A percentile compares a stretch with the other conserved stretches of the same genome.
These are phyloP conservation scores for Polymixis flavicincta DNA, from an alignment of 2,888 invertebrate genomes.

Conservation along the genomic window DNA sequence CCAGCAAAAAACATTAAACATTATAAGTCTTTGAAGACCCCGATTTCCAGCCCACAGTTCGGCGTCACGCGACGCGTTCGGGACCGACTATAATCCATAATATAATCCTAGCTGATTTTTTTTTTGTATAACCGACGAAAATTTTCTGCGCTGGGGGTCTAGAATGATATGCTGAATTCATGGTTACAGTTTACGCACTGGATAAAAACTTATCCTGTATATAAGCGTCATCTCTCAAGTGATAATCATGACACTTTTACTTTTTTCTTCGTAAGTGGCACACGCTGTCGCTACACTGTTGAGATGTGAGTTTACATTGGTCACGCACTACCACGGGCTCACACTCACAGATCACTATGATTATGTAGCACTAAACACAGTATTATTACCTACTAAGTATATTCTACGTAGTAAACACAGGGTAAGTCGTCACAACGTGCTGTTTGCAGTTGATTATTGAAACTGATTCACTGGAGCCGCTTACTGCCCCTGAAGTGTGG, in stretches of 20 bases:
- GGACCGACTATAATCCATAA: background rate
- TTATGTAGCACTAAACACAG: constrained; percentile 1
- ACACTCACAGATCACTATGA: background rate
- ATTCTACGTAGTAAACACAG: background rate
- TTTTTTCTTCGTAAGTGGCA: constrained; percentile 14
- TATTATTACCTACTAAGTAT: background rate
- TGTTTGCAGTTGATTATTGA: background rate
- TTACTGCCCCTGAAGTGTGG: no score
- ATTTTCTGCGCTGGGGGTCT: no score
- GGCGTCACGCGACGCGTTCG: constrained; percentile 23
- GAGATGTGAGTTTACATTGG: background rate
- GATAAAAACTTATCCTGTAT: no score
- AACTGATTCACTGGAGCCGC: no score
- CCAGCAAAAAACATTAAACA: no score
- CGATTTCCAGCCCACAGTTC: background rate
- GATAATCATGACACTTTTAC: constrained; percentile 22
- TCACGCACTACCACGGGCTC: background rate
- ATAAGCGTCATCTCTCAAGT: background rate
- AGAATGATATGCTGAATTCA: no score
- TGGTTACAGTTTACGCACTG: no score
- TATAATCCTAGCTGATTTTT: no score
- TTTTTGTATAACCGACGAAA: no score
- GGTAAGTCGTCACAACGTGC: background rate
- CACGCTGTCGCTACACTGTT: background rate
- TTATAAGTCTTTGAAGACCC: no score